These are phyloP conservation scores for Danionella dracula DNA, from an alignment of 2,797 vertebrate genomes.

Conservation along the genomic window DNA sequence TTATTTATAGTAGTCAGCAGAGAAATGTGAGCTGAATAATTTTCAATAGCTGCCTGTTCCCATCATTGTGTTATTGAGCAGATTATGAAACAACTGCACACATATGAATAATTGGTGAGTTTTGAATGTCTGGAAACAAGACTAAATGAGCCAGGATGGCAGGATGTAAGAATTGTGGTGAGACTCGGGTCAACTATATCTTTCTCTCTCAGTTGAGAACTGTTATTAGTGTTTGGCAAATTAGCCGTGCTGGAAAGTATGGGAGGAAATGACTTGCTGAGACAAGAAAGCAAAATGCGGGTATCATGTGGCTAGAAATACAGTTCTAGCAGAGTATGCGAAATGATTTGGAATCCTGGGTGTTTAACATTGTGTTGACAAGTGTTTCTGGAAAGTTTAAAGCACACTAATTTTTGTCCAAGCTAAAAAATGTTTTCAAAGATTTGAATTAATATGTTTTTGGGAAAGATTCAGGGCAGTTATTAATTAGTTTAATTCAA, in stretches of 20 bases:
- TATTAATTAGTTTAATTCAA: too few species aligned
- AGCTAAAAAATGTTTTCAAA: too few species aligned
- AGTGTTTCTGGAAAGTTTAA: too few species aligned
- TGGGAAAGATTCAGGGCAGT: too few species aligned
- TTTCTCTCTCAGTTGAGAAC: constrained; percentile 3
- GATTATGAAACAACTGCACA: constrained; percentile 21
- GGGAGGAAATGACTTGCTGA: constrained; percentile 13
- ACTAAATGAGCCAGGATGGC: constrained; percentile 25
- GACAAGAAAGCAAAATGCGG: neutral
- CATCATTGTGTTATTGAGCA: constrained; percentile 6
- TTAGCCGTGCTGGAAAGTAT: constrained; percentile 2
- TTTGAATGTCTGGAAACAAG: constrained; percentile 26
- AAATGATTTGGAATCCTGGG: too few species aligned
- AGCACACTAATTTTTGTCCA: too few species aligned
- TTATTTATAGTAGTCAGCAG: neutral
- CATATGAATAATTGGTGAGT: constrained; percentile 20
- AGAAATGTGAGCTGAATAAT: constrained; percentile 18
- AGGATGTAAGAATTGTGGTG: constrained; percentile 16
- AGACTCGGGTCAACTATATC: constrained; percentile 9
- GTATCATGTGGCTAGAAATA: neutral
- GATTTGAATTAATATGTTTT: too few species aligned
- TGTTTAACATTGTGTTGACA: too few species aligned
- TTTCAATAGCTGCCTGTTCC: constrained; percentile 12
- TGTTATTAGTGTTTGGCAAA: constrained; percentile 15
- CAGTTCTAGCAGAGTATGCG: too few species aligned